Evolutionary conservation across 2,113 vertebrate species (phyloP).

Genomic region (Acrocephalus arundinaceus): DNA sequence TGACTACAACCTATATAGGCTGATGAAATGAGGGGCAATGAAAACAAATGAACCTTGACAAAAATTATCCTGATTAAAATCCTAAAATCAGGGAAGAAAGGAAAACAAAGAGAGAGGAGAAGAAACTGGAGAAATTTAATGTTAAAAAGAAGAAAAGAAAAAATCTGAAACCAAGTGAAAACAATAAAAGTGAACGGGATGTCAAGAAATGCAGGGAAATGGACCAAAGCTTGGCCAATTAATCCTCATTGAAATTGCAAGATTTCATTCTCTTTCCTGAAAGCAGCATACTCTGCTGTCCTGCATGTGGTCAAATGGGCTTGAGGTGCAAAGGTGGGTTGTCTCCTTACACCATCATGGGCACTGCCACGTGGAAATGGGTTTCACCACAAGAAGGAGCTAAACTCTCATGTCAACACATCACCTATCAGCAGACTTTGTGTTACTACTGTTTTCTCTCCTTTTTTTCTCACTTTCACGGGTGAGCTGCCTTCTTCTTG

Average conservation of each 20-base stretch:
- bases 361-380: rapidly evolving
- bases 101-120: neutral
- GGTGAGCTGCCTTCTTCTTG: neutral
- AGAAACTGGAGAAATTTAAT: neutral
- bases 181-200: neutral
- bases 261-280: neutral
- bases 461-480: neutral
- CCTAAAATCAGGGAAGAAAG: neutral
- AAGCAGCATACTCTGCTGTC: neutral
- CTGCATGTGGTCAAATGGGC: rapidly evolving
- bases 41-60: neutral
- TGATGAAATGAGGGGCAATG: neutral
- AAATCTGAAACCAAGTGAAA: neutral
- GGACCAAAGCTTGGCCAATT: neutral
- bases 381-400: neutral
- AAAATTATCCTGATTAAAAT: neutral
- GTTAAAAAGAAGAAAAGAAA: neutral
- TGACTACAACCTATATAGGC: neutral
- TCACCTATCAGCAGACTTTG: neutral
- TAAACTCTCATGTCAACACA: neutral
- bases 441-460: neutral
- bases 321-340: neutral
- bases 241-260: neutral
- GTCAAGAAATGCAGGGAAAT: neutral
- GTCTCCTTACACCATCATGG: neutral